phyloP scores from a whole-genome alignment of 2,797 vertebrate species.

The Labroides dimidiatus region DNA sequence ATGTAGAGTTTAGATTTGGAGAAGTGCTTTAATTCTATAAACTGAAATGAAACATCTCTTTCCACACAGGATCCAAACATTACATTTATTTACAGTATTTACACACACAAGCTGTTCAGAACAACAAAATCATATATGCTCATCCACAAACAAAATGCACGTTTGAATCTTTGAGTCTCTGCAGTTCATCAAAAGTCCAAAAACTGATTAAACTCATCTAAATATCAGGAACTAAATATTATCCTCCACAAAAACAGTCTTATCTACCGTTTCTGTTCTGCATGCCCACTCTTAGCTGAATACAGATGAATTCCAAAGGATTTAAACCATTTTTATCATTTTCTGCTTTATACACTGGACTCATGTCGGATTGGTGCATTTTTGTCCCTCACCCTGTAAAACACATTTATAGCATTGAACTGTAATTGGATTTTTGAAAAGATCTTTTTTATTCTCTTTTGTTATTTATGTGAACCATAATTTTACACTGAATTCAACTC shows the following conservation, averaged over 20 bases:
- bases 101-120: neutral
- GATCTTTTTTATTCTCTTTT: slow-evolving; percentile 16
- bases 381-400: slow-evolving; percentile 19
- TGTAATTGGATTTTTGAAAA: slow-evolving; percentile 21
- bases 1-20: slow-evolving; percentile 22
- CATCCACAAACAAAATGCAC: slow-evolving; percentile 6
- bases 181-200: neutral
- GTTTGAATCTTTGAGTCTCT: slow-evolving; percentile 20
- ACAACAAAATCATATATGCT: slow-evolving; percentile 11
- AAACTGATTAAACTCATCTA: slow-evolving; percentile 34
- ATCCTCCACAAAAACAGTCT: slow-evolving; percentile 14
- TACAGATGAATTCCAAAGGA: slow-evolving; percentile 26
- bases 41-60: neutral
- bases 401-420: slow-evolving; percentile 14
- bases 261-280: slow-evolving; percentile 10
- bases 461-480: slow-evolving; percentile 19
- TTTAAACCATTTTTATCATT: slow-evolving; percentile 31
- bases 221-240: neutral
- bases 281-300: slow-evolving; percentile 13
- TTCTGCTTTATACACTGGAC: slow-evolving; percentile 23
- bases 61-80: neutral
- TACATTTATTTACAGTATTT: neutral
- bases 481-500: slow-evolving; percentile 10
- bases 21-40: neutral
- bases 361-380: slow-evolving; percentile 8